Evolutionary conservation across 2,113 vertebrate genomes (phyloP).

Genomic region (Phylloscopus trochiloides): DNA sequence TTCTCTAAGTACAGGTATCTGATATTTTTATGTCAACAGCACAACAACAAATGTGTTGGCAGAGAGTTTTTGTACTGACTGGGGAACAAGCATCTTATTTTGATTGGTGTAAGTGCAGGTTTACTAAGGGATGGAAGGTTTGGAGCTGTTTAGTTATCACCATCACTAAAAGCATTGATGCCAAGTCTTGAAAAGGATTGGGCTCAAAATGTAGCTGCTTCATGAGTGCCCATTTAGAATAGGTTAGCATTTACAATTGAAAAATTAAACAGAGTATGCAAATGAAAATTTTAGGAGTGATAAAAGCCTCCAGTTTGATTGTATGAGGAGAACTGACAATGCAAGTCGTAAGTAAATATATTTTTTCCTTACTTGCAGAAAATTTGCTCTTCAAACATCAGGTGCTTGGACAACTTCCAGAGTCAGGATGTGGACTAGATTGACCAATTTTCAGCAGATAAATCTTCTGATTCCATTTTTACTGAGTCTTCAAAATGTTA

Average conservation of each 20-base stretch:
- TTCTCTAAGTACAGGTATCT: background rate
- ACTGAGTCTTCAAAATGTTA: conserved; percentile 48
- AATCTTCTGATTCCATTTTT: conserved; percentile 25
- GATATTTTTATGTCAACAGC: background rate
- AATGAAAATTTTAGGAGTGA: background rate
- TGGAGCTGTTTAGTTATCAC: background rate
- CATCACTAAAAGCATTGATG: background rate
- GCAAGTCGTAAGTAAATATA: background rate
- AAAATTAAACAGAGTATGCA: background rate
- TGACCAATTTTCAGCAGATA: conserved; percentile 40
- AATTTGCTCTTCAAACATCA: conserved; percentile 39
- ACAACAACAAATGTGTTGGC: background rate
- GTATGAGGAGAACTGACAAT: background rate
- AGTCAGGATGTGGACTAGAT: conserved; percentile 6
- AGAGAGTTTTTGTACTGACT: background rate
- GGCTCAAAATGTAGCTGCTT: background rate
- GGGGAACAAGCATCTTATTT: background rate
- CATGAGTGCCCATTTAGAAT: background rate
- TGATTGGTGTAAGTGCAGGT: background rate
- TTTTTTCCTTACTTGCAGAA: conserved; percentile 26
- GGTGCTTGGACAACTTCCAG: conserved; percentile 46
- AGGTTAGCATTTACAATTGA: background rate
- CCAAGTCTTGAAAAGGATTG: background rate
- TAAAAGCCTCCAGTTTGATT: background rate
- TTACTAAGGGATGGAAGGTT: background rate